Evolutionary conservation across 2,113 vertebrate species (phyloP).

Genomic region (Nicator chloris): DNA sequence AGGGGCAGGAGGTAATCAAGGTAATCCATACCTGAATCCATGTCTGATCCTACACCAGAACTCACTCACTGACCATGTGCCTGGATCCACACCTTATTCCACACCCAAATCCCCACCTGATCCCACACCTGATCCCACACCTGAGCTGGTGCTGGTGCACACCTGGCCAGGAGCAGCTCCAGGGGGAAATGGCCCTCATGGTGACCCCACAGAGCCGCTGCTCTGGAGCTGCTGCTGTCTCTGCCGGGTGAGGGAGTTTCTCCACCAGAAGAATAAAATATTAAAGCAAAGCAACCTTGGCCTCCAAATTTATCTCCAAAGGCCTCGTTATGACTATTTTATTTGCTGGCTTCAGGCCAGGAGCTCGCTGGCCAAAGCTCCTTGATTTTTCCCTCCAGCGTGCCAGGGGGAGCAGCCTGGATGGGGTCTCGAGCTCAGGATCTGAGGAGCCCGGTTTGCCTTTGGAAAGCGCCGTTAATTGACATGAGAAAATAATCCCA

Average conservation of each 20-base stretch:
- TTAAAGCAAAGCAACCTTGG: neutral
- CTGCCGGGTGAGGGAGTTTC: neutral
- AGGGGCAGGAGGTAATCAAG: neutral
- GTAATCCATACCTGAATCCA: neutral
- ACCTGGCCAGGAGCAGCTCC: neutral
- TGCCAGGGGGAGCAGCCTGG: neutral
- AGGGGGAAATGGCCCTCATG: neutral
- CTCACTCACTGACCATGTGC: neutral
- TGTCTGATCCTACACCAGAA: neutral
- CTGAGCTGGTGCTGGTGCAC: neutral
- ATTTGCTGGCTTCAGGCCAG: constrained; percentile 48
- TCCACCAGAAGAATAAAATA: neutral
- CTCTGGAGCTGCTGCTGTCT: neutral
- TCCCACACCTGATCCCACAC: neutral
- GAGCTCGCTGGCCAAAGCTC: neutral
- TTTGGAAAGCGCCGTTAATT: constrained; percentile 35
- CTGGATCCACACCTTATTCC: neutral
- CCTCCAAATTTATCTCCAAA: constrained; percentile 35
- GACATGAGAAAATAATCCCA: constrained; percentile 59
- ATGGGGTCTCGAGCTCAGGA: neutral
- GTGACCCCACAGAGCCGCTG: neutral
- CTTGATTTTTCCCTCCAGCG: constrained; percentile 17
- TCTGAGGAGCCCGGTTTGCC: constrained; percentile 15
- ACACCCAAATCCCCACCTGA: neutral
- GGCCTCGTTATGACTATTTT: constrained; percentile 47